Conservation (phyloP, 1,140 invertebrate species). For the Metaphire vulgaris region DNA sequence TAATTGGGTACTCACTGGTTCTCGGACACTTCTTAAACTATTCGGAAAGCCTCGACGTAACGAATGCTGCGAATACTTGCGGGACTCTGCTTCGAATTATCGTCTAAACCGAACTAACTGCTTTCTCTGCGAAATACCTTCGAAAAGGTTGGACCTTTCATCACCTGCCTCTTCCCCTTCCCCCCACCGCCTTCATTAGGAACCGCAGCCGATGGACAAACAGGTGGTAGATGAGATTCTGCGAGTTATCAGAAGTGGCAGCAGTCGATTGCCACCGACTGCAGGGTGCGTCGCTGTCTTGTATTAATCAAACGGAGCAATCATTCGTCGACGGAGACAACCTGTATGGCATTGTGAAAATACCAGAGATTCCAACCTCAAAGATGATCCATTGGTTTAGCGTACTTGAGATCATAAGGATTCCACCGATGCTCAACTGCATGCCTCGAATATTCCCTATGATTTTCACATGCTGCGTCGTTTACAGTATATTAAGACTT, state of each 20-base stretch:
- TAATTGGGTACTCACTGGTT: too few species aligned
- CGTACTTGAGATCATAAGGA: neutral
- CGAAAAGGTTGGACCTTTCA: too few species aligned
- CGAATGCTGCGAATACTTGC: too few species aligned
- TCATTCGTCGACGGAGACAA: neutral
- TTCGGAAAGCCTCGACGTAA: too few species aligned
- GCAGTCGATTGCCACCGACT: neutral
- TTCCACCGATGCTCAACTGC: neutral
- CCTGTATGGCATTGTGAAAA: neutral
- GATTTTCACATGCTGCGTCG: neutral
- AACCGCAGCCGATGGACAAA: neutral
- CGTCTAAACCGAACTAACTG: too few species aligned
- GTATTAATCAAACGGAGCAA: neutral
- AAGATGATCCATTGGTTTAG: neutral
- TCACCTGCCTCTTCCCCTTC: too few species aligned
- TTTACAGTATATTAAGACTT: neutral
- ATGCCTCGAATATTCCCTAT: neutral
- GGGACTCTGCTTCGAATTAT: too few species aligned
- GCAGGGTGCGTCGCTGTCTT: neutral
- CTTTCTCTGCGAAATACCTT: too few species aligned
- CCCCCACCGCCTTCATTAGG: too few species aligned
- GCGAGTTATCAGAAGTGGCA: neutral
- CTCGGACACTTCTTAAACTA: too few species aligned
- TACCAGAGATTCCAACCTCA: neutral
- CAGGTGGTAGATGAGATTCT: neutral